Percentiles rank a stretch among this genome's conserved stretches.
phyloP scores from a whole-genome alignment of 2,797 vertebrate genomes.

The Parauchenoglanis ngamensis region DNA sequence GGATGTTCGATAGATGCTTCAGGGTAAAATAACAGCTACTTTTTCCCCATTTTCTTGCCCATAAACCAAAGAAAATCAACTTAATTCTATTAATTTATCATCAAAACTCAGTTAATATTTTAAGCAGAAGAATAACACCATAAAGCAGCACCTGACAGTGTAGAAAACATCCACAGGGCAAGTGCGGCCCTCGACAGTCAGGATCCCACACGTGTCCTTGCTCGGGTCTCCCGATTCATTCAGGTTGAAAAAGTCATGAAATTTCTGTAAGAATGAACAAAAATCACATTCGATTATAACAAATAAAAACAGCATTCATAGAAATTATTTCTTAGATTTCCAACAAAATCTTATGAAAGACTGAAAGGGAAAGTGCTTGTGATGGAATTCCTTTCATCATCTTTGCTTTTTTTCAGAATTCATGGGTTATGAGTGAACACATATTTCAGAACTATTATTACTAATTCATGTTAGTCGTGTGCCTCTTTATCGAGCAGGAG shows the following conservation, averaged over 20 bases:
- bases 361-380: neutral
- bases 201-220: constrained; percentile 94
- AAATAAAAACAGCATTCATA: neutral
- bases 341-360: neutral
- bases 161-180: constrained; percentile 98
- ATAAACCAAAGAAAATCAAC: neutral
- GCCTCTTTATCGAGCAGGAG: neutral
- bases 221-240: constrained; percentile 88
- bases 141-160: constrained; percentile 84
- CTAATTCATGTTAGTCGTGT: neutral
- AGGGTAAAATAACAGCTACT: neutral
- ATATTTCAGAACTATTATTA: neutral
- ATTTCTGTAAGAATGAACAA: constrained; percentile 80
- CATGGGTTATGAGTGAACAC: neutral
- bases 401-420: neutral
- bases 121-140: neutral
- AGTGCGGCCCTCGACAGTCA: constrained; percentile 92
- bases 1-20: neutral
- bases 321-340: neutral
- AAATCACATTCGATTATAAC: neutral
- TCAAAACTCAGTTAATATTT: neutral
- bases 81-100: neutral
- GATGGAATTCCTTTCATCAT: neutral
- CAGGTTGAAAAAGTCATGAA: constrained; percentile 95
- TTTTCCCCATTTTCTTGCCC: too few relatives aligned